Percentiles rank a stretch among this genome's conserved stretches.
These are phyloP conservation scores for Heptranchias perlo DNA, from an alignment of 2,113 vertebrate species.

Conservation along the genomic window DNA sequence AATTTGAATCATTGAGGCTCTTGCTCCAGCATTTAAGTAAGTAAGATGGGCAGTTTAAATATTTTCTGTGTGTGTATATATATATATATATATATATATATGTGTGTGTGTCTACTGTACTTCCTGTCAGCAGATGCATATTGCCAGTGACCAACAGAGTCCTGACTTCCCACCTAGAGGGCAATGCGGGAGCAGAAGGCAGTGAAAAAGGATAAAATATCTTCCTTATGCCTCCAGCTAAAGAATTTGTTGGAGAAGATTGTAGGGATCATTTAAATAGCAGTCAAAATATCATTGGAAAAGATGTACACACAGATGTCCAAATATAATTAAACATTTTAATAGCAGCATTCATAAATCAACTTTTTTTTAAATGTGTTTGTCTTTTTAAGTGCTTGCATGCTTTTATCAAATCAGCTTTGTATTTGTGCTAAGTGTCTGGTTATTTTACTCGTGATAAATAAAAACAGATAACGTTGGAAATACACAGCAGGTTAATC, in stretches of 20 bases:
- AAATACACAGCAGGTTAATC: too few relatives aligned
- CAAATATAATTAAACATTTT: background rate
- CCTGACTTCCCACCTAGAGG: too few relatives aligned
- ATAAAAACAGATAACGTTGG: background rate
- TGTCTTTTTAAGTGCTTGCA: background rate
- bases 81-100: too few relatives aligned
- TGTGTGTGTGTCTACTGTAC: too few relatives aligned
- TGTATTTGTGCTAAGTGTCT: background rate
- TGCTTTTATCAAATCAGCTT: background rate
- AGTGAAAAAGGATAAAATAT: background rate
- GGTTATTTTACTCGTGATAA: background rate
- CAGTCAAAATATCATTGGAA: background rate
- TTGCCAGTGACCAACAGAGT: too few relatives aligned
- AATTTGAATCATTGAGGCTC: background rate
- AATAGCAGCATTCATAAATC: background rate
- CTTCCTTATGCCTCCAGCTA: background rate
- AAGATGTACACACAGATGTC: background rate
- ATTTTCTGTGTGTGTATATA: background rate
- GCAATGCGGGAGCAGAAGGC: too few relatives aligned
- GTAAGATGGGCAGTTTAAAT: background rate
- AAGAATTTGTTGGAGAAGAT: background rate
- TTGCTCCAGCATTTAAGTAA: background rate
- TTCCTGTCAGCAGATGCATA: too few relatives aligned
- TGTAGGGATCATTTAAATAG: background rate
- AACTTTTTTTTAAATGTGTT: background rate